phyloP scores from a whole-genome alignment of 2,113 vertebrate species.

The Platichthys stellatus region DNA sequence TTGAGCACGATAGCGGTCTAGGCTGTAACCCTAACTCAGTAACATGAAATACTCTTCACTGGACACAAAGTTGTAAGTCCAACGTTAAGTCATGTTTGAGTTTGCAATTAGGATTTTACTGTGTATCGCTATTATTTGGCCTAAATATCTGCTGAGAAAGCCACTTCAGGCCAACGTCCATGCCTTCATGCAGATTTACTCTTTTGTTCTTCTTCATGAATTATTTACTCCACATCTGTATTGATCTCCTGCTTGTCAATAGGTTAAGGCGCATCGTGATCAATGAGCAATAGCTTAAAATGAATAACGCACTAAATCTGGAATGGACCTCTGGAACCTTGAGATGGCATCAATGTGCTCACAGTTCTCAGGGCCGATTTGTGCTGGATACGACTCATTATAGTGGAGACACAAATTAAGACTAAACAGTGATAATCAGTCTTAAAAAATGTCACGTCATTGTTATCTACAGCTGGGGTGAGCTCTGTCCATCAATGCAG shows the following conservation, averaged over 20 bases:
- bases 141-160: conserved; percentile 62
- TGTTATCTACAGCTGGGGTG: conserved; percentile 10
- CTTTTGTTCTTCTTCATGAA: conserved; percentile 71
- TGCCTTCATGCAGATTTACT: conserved; percentile 57
- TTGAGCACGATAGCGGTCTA: conserved; percentile 22
- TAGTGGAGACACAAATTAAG: conserved; percentile 22
- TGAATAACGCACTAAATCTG: conserved; percentile 41
- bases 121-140: conserved; percentile 35
- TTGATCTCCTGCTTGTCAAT: conserved; percentile 66
- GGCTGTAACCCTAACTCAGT: not conserved
- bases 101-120: conserved; percentile 56
- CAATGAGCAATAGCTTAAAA: conserved; percentile 62
- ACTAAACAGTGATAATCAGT: conserved; percentile 45
- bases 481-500: not conserved
- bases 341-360: conserved; percentile 54
- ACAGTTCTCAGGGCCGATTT: conserved; percentile 61
- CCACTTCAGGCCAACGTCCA: conserved; percentile 45
- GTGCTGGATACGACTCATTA: conserved; percentile 41
- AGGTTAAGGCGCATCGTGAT: conserved; percentile 62
- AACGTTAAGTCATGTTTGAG: conserved; percentile 32
- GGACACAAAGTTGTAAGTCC: not conserved
- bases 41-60: not conserved
- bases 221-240: conserved; percentile 71
- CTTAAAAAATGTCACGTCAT: conserved; percentile 37
- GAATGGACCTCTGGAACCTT: conserved; percentile 26